These are phyloP conservation scores for Cyrtonyx montezumae DNA, from an alignment of 2,113 vertebrate species.

Conservation along the genomic window DNA sequence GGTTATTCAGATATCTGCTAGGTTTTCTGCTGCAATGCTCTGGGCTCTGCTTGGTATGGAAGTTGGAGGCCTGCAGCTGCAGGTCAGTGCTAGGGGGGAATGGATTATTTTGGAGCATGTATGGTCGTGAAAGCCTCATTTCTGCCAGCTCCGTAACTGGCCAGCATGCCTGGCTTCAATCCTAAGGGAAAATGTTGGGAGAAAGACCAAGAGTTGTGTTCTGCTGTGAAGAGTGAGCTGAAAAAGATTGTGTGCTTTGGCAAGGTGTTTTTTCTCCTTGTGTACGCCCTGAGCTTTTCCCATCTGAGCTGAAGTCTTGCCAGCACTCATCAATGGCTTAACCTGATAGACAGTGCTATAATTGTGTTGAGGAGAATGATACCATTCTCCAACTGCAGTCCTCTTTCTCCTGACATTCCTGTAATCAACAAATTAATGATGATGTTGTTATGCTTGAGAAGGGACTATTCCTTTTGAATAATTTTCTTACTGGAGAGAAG, in stretches of 20 bases:
- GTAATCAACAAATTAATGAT: neutral
- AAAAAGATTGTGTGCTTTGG: neutral
- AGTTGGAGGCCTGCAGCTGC: neutral
- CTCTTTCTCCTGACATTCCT: neutral
- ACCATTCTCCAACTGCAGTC: neutral
- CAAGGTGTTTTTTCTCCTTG: neutral
- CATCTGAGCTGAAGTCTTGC: neutral
- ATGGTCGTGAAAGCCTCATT: neutral
- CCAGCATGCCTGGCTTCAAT: neutral
- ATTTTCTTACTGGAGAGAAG: neutral
- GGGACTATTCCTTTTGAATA: neutral
- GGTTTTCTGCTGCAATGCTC: neutral
- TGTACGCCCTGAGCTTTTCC: neutral
- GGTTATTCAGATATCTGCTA: rapidly evolving
- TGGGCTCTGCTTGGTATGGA: neutral
- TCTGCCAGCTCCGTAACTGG: rapidly evolving
- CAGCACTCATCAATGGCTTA: neutral
- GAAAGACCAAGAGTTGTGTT: rapidly evolving
- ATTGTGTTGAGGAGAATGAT: rapidly evolving
- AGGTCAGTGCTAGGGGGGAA: rapidly evolving
- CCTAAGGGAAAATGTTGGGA: neutral
- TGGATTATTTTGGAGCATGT: neutral
- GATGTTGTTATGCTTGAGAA: neutral
- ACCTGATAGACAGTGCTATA: rapidly evolving
- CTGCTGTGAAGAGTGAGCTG: neutral